phyloP scores from a whole-genome alignment of 2,113 vertebrate genomes.

The Mesocricetus auratus region DNA sequence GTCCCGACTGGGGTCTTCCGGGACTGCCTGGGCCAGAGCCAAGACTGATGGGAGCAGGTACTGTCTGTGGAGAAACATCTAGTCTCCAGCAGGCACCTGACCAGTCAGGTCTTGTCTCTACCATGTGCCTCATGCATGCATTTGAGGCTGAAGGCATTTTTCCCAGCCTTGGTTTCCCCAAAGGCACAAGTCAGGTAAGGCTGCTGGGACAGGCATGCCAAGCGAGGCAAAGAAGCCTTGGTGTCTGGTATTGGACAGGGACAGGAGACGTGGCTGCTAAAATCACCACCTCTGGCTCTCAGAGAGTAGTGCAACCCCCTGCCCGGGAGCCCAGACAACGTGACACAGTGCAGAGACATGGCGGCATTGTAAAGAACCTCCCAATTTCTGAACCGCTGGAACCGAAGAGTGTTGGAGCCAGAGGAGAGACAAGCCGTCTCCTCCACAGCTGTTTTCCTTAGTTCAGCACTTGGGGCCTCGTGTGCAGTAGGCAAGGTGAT shows the following conservation, averaged over 20 bases:
- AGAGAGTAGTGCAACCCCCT: background rate
- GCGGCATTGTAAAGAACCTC: rapidly evolving
- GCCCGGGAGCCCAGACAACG: background rate
- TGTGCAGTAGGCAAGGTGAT: background rate
- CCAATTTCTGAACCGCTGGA: background rate
- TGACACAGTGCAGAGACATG: rapidly evolving
- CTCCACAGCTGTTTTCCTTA: background rate
- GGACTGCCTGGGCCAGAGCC: rapidly evolving
- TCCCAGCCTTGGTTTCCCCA: background rate
- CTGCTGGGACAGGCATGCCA: background rate
- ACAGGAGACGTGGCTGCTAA: background rate
- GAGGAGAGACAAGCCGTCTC: background rate
- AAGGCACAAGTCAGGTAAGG: rapidly evolving
- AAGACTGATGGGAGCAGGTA: background rate
- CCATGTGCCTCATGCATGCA: rapidly evolving
- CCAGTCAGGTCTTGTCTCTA: background rate
- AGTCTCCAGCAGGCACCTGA: background rate
- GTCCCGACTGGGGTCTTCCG: background rate
- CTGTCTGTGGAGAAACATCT: constrained; percentile 4
- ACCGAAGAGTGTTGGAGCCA: background rate
- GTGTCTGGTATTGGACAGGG: rapidly evolving
- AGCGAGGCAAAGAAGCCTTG: rapidly evolving
- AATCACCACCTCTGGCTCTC: background rate
- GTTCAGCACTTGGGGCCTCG: background rate
- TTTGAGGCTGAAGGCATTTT: background rate